phyloP scores from a whole-genome alignment of 2,113 vertebrate genomes.

The Myodes glareolus region DNA sequence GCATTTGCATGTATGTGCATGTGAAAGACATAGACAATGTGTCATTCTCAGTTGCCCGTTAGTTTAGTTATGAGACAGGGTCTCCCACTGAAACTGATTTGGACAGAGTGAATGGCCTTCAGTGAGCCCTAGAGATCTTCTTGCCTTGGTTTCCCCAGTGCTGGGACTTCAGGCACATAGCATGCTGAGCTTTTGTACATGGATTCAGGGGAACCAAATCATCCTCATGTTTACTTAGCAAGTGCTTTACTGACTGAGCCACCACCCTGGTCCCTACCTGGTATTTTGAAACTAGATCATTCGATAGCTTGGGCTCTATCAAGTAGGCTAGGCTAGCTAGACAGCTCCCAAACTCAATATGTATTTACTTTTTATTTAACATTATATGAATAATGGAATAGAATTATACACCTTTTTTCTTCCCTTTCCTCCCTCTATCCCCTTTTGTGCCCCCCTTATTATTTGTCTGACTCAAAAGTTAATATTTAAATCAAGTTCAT shows the following conservation, averaged over 20 bases:
- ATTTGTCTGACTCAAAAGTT: background rate
- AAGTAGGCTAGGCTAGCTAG: background rate
- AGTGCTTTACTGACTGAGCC: background rate
- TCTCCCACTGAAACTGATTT: background rate
- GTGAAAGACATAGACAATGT: no score
- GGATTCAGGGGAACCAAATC: background rate
- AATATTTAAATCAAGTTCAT: background rate
- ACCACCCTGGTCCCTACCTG: background rate
- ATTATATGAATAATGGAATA: background rate
- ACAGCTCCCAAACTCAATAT: background rate
- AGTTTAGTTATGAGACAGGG: background rate
- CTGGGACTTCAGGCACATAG: background rate
- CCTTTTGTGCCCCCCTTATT: background rate
- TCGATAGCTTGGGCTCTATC: background rate
- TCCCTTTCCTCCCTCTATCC: background rate
- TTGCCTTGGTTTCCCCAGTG: background rate
- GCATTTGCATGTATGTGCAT: background rate
- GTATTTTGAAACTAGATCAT: background rate
- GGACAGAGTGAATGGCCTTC: background rate
- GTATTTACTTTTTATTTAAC: background rate
- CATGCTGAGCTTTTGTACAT: background rate
- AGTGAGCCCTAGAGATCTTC: background rate
- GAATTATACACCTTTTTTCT: background rate
- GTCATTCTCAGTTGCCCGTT: background rate
- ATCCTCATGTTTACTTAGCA: background rate